These are phyloP conservation scores for Botrylloides violaceus DNA, from an alignment of 23 tunicate genomes.

Conservation along the genomic window DNA sequence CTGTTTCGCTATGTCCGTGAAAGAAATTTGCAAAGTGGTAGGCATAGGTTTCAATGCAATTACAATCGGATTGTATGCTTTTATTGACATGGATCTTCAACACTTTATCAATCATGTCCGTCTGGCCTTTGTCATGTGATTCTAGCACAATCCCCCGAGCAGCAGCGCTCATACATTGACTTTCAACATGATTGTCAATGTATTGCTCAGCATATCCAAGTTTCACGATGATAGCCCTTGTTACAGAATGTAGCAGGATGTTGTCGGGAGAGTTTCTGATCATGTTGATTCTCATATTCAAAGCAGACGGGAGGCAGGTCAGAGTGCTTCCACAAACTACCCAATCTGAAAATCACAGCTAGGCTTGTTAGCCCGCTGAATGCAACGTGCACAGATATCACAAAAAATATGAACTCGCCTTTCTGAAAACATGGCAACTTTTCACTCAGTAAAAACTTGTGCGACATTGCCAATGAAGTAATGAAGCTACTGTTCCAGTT, in stretches of 20 bases:
- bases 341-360: slow-evolving; percentile 2
- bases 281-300: neutral
- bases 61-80: neutral
- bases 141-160: neutral
- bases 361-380: neutral
- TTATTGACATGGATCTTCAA: neutral
- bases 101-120: neutral
- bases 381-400: too few species aligned
- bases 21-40: neutral
- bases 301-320: neutral
- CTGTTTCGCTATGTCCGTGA: neutral
- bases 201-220: neutral
- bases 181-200: neutral
- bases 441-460: slow-evolving; percentile 4
- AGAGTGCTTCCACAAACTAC: neutral
- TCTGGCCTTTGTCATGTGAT: neutral
- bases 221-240: neutral
- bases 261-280: neutral
- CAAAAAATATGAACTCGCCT: too few species aligned
- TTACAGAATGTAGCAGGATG: neutral
- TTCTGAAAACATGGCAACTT: slow-evolving; percentile 2
- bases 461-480: slow-evolving; percentile 21
- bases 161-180: neutral
- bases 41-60: neutral
- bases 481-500: slow-evolving; percentile 18